Conservation (phyloP, 2,797 vertebrate genomes). For the Catamblyrhynchus diadema region DNA sequence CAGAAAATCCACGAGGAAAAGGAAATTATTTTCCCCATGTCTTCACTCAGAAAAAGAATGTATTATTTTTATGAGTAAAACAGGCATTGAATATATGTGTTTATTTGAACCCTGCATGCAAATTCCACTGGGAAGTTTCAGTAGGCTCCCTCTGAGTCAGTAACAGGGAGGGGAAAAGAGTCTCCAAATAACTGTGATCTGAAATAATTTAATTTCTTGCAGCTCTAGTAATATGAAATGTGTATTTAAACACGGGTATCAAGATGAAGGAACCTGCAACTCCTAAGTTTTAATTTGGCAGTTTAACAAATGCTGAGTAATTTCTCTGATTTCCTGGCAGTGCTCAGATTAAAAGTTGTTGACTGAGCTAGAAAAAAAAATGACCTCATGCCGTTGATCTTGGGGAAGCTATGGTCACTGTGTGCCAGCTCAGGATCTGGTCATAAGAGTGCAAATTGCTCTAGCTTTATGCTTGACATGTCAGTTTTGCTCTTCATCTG, state of each 20-base stretch:
- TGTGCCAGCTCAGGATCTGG: background rate
- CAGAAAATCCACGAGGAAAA: background rate
- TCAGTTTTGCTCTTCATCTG: conserved; percentile 59
- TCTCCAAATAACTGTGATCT: background rate
- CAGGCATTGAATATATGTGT: background rate
- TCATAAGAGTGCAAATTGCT: conserved; percentile 21
- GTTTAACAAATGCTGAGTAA: background rate
- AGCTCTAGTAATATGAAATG: background rate
- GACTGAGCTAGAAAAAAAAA: background rate
- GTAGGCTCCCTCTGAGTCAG: background rate
- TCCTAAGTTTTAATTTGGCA: background rate
- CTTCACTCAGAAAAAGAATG: background rate
- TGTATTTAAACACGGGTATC: background rate
- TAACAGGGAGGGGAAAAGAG: background rate
- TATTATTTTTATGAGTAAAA: background rate
- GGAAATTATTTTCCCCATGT: background rate
- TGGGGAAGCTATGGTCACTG: background rate
- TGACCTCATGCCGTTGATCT: background rate
- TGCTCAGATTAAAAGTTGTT: background rate
- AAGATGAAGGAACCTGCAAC: background rate
- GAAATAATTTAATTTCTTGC: background rate
- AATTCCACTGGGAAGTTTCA: background rate
- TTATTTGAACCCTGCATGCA: background rate
- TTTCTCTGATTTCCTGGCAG: background rate
- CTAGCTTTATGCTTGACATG: conserved; percentile 28